Conservation (phyloP, 2,888 invertebrate species). For the Sisyra nigra region DNA sequence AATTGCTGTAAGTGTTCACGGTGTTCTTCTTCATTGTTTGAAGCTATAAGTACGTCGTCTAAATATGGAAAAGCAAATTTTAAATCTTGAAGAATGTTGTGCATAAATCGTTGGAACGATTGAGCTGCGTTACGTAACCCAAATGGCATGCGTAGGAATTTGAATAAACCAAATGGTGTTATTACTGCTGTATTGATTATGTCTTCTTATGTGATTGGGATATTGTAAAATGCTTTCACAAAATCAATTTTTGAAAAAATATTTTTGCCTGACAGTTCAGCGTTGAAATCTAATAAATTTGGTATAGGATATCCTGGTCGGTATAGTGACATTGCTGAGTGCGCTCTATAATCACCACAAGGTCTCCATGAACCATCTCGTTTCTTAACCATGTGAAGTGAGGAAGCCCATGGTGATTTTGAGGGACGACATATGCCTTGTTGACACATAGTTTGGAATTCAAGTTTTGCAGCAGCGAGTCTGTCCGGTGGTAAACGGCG, state of each 20-base stretch:
- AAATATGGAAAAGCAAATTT: neutral
- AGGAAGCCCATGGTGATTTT: constrained; percentile 10
- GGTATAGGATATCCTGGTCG: constrained; percentile 11
- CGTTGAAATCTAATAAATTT: constrained; percentile 7
- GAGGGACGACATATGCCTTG: constrained; percentile 6
- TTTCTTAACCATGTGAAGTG: constrained; percentile 8
- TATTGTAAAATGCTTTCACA: constrained; percentile 11
- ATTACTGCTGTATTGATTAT: neutral
- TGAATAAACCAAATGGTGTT: neutral
- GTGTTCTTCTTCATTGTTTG: neutral
- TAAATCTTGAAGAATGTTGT: neutral
- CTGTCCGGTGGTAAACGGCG: constrained; percentile 9
- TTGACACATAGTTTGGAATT: constrained; percentile 7
- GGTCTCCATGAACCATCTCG: constrained; percentile 5
- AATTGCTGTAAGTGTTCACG: neutral
- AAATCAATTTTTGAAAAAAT: constrained; percentile 11
- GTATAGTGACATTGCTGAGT: no score
- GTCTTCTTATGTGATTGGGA: constrained; percentile 7
- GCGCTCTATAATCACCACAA: constrained; percentile 10
- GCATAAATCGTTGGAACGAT: neutral
- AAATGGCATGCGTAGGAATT: neutral
- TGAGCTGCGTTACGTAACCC: neutral
- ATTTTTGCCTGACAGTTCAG: constrained; percentile 2
- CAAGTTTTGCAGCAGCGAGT: constrained; percentile 7
- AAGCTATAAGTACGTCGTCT: neutral